phyloP scores from a whole-genome alignment of 2,113 vertebrate genomes.

The Conger conger region DNA sequence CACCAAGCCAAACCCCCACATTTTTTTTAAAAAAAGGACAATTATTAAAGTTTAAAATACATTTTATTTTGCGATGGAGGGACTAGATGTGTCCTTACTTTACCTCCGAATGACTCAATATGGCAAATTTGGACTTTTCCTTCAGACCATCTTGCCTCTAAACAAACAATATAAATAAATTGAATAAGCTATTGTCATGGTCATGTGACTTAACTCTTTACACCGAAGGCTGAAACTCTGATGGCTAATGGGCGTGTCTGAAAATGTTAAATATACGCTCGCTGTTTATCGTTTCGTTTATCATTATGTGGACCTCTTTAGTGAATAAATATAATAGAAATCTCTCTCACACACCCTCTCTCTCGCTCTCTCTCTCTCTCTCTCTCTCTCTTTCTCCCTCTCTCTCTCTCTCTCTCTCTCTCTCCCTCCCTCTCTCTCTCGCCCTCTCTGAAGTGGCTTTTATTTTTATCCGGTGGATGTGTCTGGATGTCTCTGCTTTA shows the following conservation, averaged over 20 bases:
- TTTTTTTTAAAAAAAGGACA: not conserved
- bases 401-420: not conserved
- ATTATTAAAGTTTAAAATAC: not conserved
- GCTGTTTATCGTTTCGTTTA: no score
- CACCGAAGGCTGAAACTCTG: no score
- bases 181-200: no score
- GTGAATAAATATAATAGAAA: no score
- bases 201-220: no score
- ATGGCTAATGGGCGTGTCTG: no score
- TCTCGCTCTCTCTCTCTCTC: not conserved
- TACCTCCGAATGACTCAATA: not conserved
- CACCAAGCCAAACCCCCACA: not conserved
- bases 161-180: no score
- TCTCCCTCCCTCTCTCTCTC: not conserved
- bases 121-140: not conserved
- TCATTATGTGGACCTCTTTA: no score
- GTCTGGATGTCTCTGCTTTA: slow-evolving; percentile 51
- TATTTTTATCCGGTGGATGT: slow-evolving; percentile 38
- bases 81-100: not conserved
- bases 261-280: no score
- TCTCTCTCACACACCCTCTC: no score
- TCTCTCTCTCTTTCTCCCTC: no score
- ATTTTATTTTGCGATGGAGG: not conserved
- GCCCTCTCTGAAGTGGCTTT: slow-evolving; percentile 23
- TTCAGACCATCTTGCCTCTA: no score